phyloP scores from a whole-genome alignment of 2,113 vertebrate species.

The Dendrocopos noguchii region DNA sequence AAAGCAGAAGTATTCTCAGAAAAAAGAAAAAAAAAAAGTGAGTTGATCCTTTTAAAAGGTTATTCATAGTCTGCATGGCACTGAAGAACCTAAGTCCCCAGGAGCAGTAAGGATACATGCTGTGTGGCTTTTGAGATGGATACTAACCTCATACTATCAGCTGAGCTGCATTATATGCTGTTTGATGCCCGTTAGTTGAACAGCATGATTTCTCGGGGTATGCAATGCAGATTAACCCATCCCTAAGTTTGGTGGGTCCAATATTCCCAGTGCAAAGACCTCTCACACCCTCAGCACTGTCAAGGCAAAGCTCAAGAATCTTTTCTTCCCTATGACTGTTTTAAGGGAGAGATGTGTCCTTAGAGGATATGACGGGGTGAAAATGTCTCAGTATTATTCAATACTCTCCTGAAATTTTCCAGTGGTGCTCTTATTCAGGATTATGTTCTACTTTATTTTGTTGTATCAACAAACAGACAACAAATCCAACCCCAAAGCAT shows the following conservation, averaged over 20 bases:
- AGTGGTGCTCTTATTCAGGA: constrained; percentile 30
- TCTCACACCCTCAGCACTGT: not conserved
- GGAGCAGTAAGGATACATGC: not conserved
- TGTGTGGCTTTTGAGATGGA: not conserved
- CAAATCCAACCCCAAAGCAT: constrained; percentile 37
- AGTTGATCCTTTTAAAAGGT: not conserved
- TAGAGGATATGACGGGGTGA: not conserved
- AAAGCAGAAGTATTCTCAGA: not conserved
- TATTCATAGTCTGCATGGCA: not conserved
- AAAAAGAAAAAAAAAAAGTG: not conserved
- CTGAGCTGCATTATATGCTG: not conserved
- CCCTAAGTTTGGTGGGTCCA: not conserved
- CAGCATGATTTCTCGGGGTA: not conserved
- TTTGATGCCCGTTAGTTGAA: not conserved
- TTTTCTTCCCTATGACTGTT: not conserved
- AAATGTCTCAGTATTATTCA: not conserved
- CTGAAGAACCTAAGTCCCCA: not conserved
- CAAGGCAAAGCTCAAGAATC: not conserved
- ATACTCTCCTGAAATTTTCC: constrained; percentile 13
- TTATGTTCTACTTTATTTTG: constrained; percentile 45
- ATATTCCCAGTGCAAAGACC: not conserved
- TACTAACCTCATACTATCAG: not conserved
- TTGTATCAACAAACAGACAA: constrained; percentile 50
- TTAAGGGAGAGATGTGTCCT: not conserved
- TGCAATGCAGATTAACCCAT: not conserved